Conservation (phyloP, 2,888 invertebrate genomes). For the Formica aserva region DNA sequence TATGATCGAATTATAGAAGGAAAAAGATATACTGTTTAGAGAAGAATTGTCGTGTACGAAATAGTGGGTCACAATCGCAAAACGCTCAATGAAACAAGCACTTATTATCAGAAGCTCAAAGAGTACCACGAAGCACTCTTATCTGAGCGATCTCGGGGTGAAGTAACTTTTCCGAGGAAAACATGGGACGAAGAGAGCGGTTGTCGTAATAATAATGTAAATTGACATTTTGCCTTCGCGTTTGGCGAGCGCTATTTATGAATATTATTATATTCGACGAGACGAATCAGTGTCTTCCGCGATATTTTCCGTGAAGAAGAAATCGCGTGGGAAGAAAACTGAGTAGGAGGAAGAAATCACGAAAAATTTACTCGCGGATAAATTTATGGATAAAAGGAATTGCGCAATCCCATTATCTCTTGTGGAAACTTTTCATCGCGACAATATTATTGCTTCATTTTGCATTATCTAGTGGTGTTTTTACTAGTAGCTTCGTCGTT, state of each 20-base stretch:
- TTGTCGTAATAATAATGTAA: neutral
- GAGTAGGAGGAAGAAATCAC: conserved; percentile 49
- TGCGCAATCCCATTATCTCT: neutral
- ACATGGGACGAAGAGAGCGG: conserved; percentile 10
- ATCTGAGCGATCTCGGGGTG: conserved; percentile 71
- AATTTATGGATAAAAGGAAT: conserved; percentile 59
- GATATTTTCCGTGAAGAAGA: neutral
- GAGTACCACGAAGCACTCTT: conserved; percentile 73
- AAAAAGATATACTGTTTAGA: neutral
- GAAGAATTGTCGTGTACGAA: neutral
- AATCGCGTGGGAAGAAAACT: conserved; percentile 55
- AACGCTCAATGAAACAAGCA: conserved; percentile 78
- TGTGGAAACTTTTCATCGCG: neutral
- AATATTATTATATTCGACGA: conserved; percentile 5
- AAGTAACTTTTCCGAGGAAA: conserved; percentile 49
- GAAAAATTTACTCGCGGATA: conserved; percentile 64
- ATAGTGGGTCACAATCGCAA: conserved; percentile 73
- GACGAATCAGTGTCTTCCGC: neutral
- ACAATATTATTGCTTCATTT: conserved; percentile 1
- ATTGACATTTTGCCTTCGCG: conserved; percentile 28
- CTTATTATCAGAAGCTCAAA: conserved; percentile 72
- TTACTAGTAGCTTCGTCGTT: neutral
- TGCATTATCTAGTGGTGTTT: neutral
- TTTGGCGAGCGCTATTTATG: conserved; percentile 31
- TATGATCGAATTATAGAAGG: neutral